Evolutionary conservation across 2,888 invertebrate species (phyloP), one percentile per base, ranked within the genome.

Genomic region (Pherbina coryleti): DNA sequence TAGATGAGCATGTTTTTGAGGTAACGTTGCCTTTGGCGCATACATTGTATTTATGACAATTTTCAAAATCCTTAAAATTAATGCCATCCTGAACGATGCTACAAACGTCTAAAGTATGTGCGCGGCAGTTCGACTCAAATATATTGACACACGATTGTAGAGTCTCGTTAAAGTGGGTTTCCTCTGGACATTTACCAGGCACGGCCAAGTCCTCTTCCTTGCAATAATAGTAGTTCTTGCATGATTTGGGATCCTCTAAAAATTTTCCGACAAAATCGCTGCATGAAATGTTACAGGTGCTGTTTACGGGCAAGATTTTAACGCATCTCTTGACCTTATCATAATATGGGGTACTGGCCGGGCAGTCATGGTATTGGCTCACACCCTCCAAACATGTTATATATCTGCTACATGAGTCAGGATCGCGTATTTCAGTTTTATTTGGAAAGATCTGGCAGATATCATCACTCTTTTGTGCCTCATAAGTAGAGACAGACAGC

Each of bases 191-290:
- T 3, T 55, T 14, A 0, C 85, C 85, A 3, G 44, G 72, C 1
- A 77, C 71, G 7, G 81, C 55, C 0, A 34, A 0, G 0, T 11
- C 28, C 2, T 78, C 64, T n/a, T 81, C 79, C 0, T 82, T 73
- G 51, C 88, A 88, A 22, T 78, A 84, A 37, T 83, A 85, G 81
- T 85, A 88, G 14, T 85, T 84, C 3, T 64, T 82, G 22, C 88
- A 88, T 17, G 87, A 84, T 3, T 83, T 82, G 0, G 81, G 81
- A 75, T 86, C 86, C 0, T 81, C 78, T 2, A 84, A 64, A 77
- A 85, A 88, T 7, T 80, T 82, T 0, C 67, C 62, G 0, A 81
- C 79, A n/a, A 79, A 79, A 0, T 76, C n/a, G 0, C 9, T 75
- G 34, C 87, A 87, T 4, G 85, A 82, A 0, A 87, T 74, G 0